phyloP scores from a whole-genome alignment of 2,113 vertebrate genomes.

The Peromyscus leucopus region DNA sequence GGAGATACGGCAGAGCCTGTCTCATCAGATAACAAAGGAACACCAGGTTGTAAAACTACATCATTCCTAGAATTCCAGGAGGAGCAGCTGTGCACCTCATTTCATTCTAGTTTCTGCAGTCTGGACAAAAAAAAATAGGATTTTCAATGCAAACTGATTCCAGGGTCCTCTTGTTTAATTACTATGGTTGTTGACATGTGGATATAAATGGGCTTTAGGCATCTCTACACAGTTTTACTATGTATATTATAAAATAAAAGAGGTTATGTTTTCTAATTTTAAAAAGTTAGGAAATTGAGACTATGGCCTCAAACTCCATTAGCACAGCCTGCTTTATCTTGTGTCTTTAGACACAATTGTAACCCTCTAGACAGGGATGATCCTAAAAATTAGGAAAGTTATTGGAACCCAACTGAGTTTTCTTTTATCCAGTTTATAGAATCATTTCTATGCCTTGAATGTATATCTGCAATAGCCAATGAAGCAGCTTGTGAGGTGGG shows the following conservation, averaged over 20 bases:
- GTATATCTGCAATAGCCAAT: background rate
- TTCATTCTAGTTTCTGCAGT: background rate
- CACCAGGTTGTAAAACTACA: too few species aligned
- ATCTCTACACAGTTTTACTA: constrained; percentile 50
- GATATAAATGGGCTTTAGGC: constrained; percentile 33
- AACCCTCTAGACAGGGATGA: background rate
- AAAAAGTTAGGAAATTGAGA: background rate
- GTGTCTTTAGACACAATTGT: background rate
- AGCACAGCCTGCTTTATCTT: background rate
- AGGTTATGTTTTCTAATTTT: constrained; percentile 1
- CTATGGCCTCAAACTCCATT: background rate
- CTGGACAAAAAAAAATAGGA: constrained; percentile 14
- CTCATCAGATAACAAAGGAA: too few species aligned
- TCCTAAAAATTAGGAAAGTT: background rate
- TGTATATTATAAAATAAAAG: constrained; percentile 29
- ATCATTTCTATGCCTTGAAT: background rate
- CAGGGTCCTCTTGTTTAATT: constrained; percentile 18
- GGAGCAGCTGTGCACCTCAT: too few species aligned
- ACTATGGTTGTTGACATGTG: constrained; percentile 1
- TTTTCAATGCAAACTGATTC: constrained; percentile 33
- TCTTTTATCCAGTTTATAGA: constrained; percentile 31
- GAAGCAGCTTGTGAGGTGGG: background rate
- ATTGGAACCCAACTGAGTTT: background rate
- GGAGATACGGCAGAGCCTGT: too few species aligned
- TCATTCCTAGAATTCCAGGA: too few species aligned